Conservation (phyloP, 2,888 invertebrate genomes). For the Caenorhabditis imperialis region DNA sequence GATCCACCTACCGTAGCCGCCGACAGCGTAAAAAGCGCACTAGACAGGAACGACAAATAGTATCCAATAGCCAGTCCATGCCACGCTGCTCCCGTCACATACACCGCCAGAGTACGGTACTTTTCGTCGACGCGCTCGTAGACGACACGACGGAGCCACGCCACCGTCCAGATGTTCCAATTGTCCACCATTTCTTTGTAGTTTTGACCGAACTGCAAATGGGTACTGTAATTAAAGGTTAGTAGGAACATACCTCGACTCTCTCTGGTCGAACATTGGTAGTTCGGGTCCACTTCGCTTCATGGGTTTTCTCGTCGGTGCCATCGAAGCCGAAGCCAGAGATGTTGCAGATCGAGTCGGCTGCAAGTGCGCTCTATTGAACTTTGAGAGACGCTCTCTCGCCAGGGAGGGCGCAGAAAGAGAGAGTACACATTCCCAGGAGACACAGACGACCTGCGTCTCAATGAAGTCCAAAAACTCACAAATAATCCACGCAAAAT, state of each 20-base stretch:
- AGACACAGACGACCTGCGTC: too few relatives aligned
- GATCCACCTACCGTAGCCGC: constrained; percentile 38
- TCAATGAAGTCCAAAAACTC: too few relatives aligned
- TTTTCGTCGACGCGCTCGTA: constrained; percentile 82
- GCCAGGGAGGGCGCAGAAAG: too few relatives aligned
- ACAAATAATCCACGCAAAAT: constrained; percentile 78
- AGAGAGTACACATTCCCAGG: too few relatives aligned
- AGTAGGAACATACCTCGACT: constrained; percentile 85
- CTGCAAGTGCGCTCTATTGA: constrained; percentile 79
- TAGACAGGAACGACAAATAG: constrained; percentile 44
- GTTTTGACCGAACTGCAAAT: constrained; percentile 85
- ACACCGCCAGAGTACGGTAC: constrained; percentile 47
- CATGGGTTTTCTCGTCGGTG: constrained; percentile 83
- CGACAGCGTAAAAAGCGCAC: constrained; percentile 51
- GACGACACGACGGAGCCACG: constrained; percentile 91
- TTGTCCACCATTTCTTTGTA: constrained; percentile 89
- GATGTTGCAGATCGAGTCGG: constrained; percentile 94
- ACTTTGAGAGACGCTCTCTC: neutral
- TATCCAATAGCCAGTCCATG: constrained; percentile 55
- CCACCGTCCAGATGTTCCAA: constrained; percentile 96
- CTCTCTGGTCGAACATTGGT: constrained; percentile 91
- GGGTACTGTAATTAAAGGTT: neutral
- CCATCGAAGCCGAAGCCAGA: constrained; percentile 92
- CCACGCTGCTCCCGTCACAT: constrained; percentile 51
- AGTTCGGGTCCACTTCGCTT: constrained; percentile 90